Conservation (phyloP, 2,113 vertebrate species). For the Scortum barcoo region DNA sequence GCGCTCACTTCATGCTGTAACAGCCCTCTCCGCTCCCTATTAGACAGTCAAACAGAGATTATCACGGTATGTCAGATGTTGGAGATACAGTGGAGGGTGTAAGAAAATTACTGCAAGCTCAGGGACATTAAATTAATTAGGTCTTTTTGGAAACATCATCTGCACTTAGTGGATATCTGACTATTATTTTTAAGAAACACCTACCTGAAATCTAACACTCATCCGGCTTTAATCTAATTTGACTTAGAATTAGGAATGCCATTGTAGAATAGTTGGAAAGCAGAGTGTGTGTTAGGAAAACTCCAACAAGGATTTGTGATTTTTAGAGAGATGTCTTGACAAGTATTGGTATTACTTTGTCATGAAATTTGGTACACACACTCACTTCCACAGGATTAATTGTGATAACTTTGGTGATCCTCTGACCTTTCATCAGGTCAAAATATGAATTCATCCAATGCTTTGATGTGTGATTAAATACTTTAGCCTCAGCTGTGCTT, state of each 20-base stretch:
- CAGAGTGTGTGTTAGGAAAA: not conserved
- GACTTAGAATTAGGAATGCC: conserved; percentile 5
- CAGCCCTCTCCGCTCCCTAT: conserved; percentile 43
- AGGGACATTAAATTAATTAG: not conserved
- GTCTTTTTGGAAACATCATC: conserved; percentile 7
- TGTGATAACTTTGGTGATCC: no score
- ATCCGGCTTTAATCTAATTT: not conserved
- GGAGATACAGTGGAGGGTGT: conserved; percentile 8
- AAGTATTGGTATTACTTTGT: not conserved
- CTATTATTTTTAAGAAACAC: not conserved
- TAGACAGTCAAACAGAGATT: conserved; percentile 50
- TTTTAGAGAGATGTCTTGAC: not conserved
- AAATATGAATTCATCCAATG: not conserved
- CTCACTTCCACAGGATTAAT: no score
- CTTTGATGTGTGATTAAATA: not conserved
- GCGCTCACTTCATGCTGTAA: conserved; percentile 52
- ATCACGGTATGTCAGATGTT: conserved; percentile 40
- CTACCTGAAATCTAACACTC: conserved; percentile 18
- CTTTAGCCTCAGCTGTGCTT: not conserved
- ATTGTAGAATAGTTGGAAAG: not conserved
- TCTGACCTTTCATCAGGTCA: not conserved
- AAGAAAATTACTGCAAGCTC: conserved; percentile 19
- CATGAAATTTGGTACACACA: not conserved
- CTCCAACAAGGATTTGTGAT: not conserved
- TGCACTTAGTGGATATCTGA: conserved; percentile 1